Evolutionary conservation across 2,113 vertebrate species (phyloP).

Genomic region (Lates calcarifer): DNA sequence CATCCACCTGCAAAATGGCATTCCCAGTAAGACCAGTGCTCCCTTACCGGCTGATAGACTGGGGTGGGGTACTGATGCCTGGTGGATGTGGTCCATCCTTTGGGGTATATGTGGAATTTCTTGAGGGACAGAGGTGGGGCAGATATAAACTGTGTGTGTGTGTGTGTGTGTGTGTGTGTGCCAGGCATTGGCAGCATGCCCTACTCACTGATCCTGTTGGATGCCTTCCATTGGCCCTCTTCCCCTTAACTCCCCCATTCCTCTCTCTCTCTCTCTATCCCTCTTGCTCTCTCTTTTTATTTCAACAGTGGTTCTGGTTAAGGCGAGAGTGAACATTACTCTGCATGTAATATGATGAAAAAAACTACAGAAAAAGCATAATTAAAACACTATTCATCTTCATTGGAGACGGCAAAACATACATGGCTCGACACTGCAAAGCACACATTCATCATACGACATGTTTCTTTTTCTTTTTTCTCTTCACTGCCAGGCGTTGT

Average conservation of each 20-base stretch:
- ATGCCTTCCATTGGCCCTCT: constrained; percentile 79
- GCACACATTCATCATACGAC: neutral
- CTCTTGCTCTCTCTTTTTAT: constrained; percentile 42
- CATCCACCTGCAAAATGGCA: constrained; percentile 50
- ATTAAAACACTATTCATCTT: constrained; percentile 40
- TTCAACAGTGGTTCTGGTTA: constrained; percentile 41
- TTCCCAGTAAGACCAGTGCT: constrained; percentile 47
- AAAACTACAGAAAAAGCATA: neutral
- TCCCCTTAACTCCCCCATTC: constrained; percentile 62
- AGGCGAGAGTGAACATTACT: constrained; percentile 35
- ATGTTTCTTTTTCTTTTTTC: neutral
- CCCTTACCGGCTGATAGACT: constrained; percentile 20
- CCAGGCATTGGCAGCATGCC: constrained; percentile 78
- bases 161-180: constrained; percentile 69
- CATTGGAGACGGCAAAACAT: constrained; percentile 11
- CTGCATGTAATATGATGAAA: constrained; percentile 56
- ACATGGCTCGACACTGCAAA: neutral
- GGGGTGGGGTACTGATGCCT: constrained; percentile 43
- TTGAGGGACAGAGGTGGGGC: constrained; percentile 65
- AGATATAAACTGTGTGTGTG: constrained; percentile 55
- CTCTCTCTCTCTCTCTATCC: constrained; percentile 47
- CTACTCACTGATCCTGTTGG: constrained; percentile 81
- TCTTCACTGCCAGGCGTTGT: neutral
- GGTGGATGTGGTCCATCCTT: constrained; percentile 63
- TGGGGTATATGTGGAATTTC: constrained; percentile 65